A percentile compares a stretch with the other conserved stretches of the same genome.
phyloP scores from a whole-genome alignment of 2,113 vertebrate genomes.

The Podarcis raffonei region DNA sequence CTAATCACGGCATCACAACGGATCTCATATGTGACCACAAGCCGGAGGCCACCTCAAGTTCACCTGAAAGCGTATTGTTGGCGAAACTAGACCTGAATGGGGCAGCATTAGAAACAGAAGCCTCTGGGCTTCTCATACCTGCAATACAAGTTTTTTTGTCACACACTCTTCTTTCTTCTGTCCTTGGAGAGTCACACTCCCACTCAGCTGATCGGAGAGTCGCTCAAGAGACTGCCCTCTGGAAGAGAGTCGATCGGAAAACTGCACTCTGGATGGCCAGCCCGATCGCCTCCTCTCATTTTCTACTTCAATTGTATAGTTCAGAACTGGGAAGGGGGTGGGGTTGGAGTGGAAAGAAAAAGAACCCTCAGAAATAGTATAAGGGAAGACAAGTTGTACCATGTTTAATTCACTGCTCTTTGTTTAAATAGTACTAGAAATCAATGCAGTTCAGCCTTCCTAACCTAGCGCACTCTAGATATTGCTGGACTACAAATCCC shows the following conservation, averaged over 20 bases:
- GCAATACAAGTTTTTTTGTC: constrained; percentile 77
- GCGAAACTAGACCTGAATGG: neutral
- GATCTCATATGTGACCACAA: neutral
- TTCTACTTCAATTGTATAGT: constrained; percentile 86
- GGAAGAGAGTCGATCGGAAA: constrained; percentile 78
- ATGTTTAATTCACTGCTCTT: neutral
- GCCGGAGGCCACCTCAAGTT: neutral
- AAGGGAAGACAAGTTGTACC: neutral
- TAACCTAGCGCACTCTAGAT: no score
- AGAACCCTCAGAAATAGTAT: neutral
- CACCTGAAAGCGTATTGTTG: neutral
- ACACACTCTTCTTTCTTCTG: constrained; percentile 83
- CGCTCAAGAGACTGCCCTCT: constrained; percentile 83
- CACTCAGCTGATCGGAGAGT: constrained; percentile 77
- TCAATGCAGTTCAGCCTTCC: neutral
- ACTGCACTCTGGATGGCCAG: constrained; percentile 82
- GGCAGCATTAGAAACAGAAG: neutral
- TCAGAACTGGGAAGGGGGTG: constrained; percentile 75
- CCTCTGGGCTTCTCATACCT: constrained; percentile 72
- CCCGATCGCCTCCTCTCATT: constrained; percentile 82
- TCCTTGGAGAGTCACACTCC: constrained; percentile 77
- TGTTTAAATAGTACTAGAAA: neutral
- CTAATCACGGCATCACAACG: no score
- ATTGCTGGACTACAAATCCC: no score
- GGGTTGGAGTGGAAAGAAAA: constrained; percentile 24